Evolutionary conservation across 2,888 invertebrate species (phyloP).

Genomic region (Branchellion lobata): DNA sequence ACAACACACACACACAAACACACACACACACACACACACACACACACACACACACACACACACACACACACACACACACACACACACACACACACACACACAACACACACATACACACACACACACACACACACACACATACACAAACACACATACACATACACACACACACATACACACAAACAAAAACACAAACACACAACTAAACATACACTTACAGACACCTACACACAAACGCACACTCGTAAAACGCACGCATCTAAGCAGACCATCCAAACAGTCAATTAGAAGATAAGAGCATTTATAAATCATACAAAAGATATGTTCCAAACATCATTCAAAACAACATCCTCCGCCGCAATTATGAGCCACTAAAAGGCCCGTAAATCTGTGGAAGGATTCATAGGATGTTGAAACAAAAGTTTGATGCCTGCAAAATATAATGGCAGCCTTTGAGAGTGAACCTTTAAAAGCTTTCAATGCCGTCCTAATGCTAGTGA

Average conservation of each 20-base stretch:
- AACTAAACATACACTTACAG: background rate
- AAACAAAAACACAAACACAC: background rate
- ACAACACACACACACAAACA: background rate
- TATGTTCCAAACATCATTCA: background rate
- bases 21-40: conserved; percentile 21
- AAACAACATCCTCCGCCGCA: no score
- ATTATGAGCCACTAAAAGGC: no score
- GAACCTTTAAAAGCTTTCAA: no score
- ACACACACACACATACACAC: conserved; percentile 10
- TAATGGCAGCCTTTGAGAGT: no score
- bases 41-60: background rate
- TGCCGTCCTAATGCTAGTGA: no score
- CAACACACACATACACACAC: conserved; percentile 30
- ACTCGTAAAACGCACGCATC: no score
- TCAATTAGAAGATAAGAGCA: conserved; percentile 14
- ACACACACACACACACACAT: no score
- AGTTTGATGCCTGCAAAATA: no score
- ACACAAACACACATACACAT: no score
- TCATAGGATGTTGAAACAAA: no score
- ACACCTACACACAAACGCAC: background rate
- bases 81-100: conserved; percentile 28
- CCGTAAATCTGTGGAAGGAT: no score
- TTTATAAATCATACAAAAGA: conserved; percentile 20
- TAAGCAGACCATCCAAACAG: background rate
- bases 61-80: conserved; percentile 18